Base-by-base conservation (phyloP, 2,797 vertebrate genomes). In the Odontamblyopus lacepedii region DNA sequence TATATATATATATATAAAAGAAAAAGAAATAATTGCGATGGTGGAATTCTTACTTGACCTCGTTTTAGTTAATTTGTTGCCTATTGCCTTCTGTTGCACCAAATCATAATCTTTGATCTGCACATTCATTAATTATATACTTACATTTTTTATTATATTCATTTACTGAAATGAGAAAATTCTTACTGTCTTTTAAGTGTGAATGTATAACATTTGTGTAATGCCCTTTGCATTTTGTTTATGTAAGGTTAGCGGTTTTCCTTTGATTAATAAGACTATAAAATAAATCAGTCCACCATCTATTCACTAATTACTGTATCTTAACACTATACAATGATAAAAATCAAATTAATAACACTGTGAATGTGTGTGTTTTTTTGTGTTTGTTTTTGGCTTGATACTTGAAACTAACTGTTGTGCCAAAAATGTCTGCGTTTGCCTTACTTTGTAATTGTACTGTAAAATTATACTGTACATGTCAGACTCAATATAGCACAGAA, bases 371-470 rank as follows among this genome's bases (percentile, higher is more conserved):
- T 80, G 23, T 30, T 61, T 29, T 29, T 29, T 15, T 2, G 27
- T 27, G 12, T 59, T 29, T 72, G 62, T 82, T 78, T 74, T 80
- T 74, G 78, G 78, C 68, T 32, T 7, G 64, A 71, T 65, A 72
- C 41, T 63, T 73, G 74, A 82, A 72, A 82, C 75, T 55, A 69
- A 35, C 75, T 78, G 81, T 67, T 74, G 77, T 84, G 78, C 79
- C 83, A 78, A 81, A 84, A 38, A 53, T 50, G 59, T 48, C 55
- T 29, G 0, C 51, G 63, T 48, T 56, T n/a, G 51, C 30, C 66
- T 80, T 16, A 23, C 23, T 61, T 23, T 66, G 7, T 50, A 41
- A 57, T 23, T 57, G 55, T 57, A 57, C 23, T 53, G 63, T 41
- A 70, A 29, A 30, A 50, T 11, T 35, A 50, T 26, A 13, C 8